Conservation (phyloP, 1,140 invertebrate species). For the Protaetia brevitarsis region DNA sequence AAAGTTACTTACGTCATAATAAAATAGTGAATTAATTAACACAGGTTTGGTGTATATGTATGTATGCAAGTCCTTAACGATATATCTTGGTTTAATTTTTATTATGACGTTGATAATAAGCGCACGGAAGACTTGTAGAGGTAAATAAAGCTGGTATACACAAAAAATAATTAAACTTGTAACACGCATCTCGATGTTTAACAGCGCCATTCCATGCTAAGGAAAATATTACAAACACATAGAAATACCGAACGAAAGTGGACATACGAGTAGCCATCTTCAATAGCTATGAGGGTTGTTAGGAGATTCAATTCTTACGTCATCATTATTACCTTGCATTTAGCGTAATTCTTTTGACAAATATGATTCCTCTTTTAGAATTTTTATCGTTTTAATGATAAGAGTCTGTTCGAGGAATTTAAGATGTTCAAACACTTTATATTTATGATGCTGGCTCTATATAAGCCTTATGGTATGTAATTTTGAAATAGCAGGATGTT, state of each 20-base stretch:
- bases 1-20: neutral
- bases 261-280: neutral
- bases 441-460: no score
- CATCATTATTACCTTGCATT: neutral
- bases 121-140: neutral
- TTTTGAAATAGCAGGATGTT: no score
- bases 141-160: neutral
- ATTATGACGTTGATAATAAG: neutral
- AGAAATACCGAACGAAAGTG: neutral
- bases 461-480: no score
- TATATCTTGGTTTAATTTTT: neutral
- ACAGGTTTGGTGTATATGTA: neutral
- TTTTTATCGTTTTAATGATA: neutral
- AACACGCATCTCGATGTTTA: neutral
- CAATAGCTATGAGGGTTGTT: neutral
- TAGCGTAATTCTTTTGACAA: neutral
- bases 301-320: neutral
- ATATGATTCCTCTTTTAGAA: neutral
- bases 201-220: neutral
- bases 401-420: no score
- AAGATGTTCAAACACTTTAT: no score
- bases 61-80: neutral
- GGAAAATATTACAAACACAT: neutral
- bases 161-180: conserved; percentile 6
- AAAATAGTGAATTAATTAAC: conserved; percentile 12